Base-by-base conservation (phyloP, 1,140 invertebrate species). In the Diachasmimorpha longicaudata region DNA sequence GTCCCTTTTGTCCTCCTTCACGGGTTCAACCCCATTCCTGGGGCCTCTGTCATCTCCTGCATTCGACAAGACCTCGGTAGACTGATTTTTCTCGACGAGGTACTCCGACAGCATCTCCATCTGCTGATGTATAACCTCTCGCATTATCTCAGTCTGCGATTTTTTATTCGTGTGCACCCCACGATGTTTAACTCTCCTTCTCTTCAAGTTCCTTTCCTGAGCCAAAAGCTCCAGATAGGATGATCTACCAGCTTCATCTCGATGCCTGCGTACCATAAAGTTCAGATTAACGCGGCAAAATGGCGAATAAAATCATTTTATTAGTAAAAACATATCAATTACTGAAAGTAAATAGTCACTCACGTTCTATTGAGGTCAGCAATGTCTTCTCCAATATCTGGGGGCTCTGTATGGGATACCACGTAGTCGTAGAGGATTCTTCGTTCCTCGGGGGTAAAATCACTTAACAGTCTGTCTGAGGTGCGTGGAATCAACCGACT, bases 81-180 rank as follows among this genome's bases (percentile, higher is more conserved):
- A 39, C 5, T 3, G 36, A 31, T 48, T 72, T 48, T 82, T 71
- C 70, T 83, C 82, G 0, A 67, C 52, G 21, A 87, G 52, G 70
- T 86, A 82, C 70, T 89, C 86, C 4, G 19, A 25, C 23, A 84
- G 87, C 66, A 87, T 76, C 37, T 89, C 87, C 88, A 92, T 92
- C 82, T 93, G 92, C 37, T 91, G 90, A 71, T 89, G 86, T 70
- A 94, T 93, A 8, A 93, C 89, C 82, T 92, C 92, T 10, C 91
- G 87, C 13, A 93, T 82, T 23, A 93, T 89, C 85, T 93, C 91
- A 0, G 88, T 90, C 31, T 93, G 90, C 73, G 91, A 93, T 79
- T 91, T 91, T 69, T 90, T 90, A 81, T 92, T 93, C 39, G 91
- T 92, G 72, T 93, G 91, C 37, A 92, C 91, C 23, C 90, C 90